Percentiles rank a stretch among this genome's conserved stretches.
Conservation (phyloP, 2,888 invertebrate species). For the Ophion ellenae region DNA sequence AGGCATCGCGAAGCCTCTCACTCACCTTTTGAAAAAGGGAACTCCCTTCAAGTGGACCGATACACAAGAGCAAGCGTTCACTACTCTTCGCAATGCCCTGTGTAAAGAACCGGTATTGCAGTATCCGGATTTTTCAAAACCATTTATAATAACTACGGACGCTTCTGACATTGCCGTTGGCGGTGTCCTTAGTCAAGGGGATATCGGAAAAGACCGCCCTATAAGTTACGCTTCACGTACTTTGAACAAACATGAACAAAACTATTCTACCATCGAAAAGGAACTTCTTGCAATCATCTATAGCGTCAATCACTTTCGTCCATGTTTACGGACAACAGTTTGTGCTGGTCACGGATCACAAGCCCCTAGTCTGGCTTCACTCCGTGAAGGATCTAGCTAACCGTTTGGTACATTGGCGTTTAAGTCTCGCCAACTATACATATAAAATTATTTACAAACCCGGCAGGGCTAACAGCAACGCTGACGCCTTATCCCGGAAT, state of each 20-base stretch:
- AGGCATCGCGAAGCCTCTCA: conserved; percentile 69
- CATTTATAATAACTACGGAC: too few species aligned
- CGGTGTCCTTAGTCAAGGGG: conserved; percentile 74
- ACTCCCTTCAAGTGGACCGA: conserved; percentile 53
- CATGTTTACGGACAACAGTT: conserved; percentile 71
- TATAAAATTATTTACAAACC: conserved; percentile 75
- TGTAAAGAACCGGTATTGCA: conserved; percentile 73
- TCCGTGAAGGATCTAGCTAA: conserved; percentile 73
- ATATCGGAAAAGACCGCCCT: conserved; percentile 72
- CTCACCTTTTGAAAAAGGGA: conserved; percentile 46
- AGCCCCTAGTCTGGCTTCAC: conserved; percentile 69
- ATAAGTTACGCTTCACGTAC: conserved; percentile 71
- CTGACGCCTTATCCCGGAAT: conserved; percentile 72
- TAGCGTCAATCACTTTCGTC: conserved; percentile 68
- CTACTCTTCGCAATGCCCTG: conserved; percentile 25
- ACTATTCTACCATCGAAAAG: conserved; percentile 45
- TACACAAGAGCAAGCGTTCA: conserved; percentile 44
- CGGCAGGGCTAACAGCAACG: conserved; percentile 73
- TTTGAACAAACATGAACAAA: too few species aligned
- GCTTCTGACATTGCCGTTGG: too few species aligned
- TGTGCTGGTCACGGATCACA: conserved; percentile 70
- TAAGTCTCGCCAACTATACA: conserved; percentile 73
- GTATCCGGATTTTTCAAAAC: conserved; percentile 78
- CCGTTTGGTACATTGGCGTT: conserved; percentile 71
- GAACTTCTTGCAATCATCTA: conserved; percentile 65